Evolutionary conservation across 2,113 vertebrate species (phyloP).

Genomic region (Raja brachyura): DNA sequence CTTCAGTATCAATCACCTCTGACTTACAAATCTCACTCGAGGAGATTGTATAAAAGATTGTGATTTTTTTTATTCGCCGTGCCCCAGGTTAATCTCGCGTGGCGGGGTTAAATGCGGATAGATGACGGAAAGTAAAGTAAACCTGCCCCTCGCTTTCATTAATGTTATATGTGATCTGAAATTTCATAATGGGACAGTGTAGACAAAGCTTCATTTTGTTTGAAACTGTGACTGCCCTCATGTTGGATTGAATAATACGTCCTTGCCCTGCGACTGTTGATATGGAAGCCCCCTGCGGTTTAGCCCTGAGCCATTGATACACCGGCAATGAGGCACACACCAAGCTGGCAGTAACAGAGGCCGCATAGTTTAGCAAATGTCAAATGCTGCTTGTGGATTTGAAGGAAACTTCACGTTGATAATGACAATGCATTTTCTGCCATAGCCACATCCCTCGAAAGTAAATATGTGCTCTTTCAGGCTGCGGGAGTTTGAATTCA

Average conservation of each 20-base stretch:
- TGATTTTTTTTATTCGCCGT: not conserved
- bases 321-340: not conserved
- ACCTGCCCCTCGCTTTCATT: not conserved
- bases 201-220: not conserved
- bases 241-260: not conserved
- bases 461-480: slow-evolving; percentile 1
- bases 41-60: not conserved
- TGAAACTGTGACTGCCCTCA: not conserved
- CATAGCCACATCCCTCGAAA: not conserved
- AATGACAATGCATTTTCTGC: slow-evolving; percentile 12
- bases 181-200: not conserved
- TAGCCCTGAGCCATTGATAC: not conserved
- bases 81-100: not conserved
- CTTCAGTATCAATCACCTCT: not conserved
- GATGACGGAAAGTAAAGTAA: not conserved
- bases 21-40: not conserved
- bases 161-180: not conserved
- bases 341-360: not conserved
- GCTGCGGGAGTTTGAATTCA: not conserved
- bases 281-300: not conserved
- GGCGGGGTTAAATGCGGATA: not conserved
- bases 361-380: not conserved
- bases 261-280: not conserved
- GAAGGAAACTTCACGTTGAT: not conserved
- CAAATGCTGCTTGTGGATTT: not conserved